Evolutionary conservation across 2,888 invertebrate genomes (phyloP).

Genomic region (Dasysyrphus tricinctus): DNA sequence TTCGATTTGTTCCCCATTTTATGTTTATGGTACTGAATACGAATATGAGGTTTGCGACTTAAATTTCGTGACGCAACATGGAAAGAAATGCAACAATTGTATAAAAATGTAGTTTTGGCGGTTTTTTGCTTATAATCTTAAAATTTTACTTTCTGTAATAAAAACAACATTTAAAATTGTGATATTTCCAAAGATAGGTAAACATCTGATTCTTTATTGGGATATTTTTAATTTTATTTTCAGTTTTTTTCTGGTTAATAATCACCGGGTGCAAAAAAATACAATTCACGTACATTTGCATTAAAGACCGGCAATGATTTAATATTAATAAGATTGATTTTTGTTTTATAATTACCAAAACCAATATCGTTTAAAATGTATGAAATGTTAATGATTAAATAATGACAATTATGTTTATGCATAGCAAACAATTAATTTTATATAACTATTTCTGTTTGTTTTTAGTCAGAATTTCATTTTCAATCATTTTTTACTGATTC

Average conservation of each 20-base stretch:
- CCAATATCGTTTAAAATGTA: neutral
- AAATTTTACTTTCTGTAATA: neutral
- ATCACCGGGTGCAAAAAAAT: neutral
- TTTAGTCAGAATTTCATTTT: no score
- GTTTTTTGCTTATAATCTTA: no score
- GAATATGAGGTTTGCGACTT: no score
- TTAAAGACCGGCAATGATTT: neutral
- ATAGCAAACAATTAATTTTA: neutral
- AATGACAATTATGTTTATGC: constrained; percentile 8
- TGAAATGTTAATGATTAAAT: constrained; percentile 14
- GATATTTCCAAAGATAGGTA: neutral
- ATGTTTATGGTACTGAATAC: no score
- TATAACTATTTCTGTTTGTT: neutral
- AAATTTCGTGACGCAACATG: no score
- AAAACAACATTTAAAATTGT: neutral
- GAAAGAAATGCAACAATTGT: no score
- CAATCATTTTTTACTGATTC: neutral
- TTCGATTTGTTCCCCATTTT: no score
- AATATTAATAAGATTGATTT: neutral
- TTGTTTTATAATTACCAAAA: neutral
- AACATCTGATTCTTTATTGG: neutral
- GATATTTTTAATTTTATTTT: neutral
- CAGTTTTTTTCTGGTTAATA: neutral
- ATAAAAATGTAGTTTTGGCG: no score
- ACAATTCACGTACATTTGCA: neutral